Base-by-base conservation (phyloP, 30 jellyfish, hydroid and myxozoan species). In the Aurelia sp. region DNA sequence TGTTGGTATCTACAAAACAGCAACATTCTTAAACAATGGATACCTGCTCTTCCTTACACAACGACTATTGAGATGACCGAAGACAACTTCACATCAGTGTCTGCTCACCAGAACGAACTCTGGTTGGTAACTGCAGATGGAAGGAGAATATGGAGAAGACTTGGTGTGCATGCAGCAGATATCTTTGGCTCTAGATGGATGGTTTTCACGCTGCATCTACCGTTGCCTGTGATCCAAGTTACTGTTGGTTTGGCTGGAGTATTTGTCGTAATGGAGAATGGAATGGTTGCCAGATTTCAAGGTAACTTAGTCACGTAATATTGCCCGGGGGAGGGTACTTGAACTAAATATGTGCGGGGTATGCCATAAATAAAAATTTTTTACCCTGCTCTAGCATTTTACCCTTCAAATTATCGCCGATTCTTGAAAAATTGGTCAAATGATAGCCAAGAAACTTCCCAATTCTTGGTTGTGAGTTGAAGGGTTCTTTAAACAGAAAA, bases 261-360 rank as follows among this genome's bases (percentile, higher is more conserved):
- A 40, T 72, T 35, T 47, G 69, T 47, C 64, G 9, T 72, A 22
- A 50, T 72, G 83, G 44, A 3, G 22, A 66, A 44, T 15, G 83
- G 83, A 16, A 22, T 72, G 21, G 83, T 72, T 22, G 83, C 83
- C 41, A 72, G 57, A 20, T 72, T 35, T 40, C 83, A 72, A 72
- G 76, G 76, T 65, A 21, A 19, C 16, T 10, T 15, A 3, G 27
- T 61, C 33, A n/a, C 3, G 10, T 44, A 5, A 7, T 10, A 44
- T 44, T 44, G 3, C 66, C 19, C 19, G 66, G 66, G 19, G 66
- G 66, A 3, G 33, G 33, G 33, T n/a, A n/a, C n/a, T n/a, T n/a
- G n/a, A n/a, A n/a, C n/a, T n/a, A n/a, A n/a, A n/a, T n/a, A n/a
- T n/a, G n/a, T n/a, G n/a, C n/a, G n/a, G n/a, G n/a, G n/a, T n/a